phyloP scores from a whole-genome alignment of 2,888 invertebrate species.

The Eucera pruinosa region DNA sequence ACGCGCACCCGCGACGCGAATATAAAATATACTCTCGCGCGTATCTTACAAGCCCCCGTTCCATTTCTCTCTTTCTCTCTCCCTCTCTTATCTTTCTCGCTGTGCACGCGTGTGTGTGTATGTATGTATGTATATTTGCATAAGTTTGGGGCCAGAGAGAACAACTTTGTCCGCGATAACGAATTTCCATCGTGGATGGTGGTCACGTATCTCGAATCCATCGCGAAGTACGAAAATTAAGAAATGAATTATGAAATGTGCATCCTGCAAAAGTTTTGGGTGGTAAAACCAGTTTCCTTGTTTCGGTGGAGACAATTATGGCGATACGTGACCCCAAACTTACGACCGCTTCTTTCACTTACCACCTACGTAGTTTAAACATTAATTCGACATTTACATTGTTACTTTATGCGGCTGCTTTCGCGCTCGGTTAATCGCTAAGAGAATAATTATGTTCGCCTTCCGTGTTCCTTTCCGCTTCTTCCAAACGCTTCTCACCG shows the following conservation, averaged over 20 bases:
- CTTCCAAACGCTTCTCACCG: background rate
- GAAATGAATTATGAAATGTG: background rate
- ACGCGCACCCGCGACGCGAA: constrained; percentile 54
- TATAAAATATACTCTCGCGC: constrained; percentile 71
- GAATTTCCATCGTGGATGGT: background rate
- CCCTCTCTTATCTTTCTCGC: background rate
- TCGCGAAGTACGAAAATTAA: background rate
- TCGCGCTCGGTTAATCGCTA: constrained; percentile 26
- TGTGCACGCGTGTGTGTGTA: too few species aligned
- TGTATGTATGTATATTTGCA: background rate
- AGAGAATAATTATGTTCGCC: constrained; percentile 43
- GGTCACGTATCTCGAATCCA: background rate
- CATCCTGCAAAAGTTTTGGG: too few species aligned
- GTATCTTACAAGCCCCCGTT: constrained; percentile 64
- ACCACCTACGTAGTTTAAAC: constrained; percentile 54
- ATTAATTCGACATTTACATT: constrained; percentile 73
- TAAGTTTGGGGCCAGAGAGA: constrained; percentile 12
- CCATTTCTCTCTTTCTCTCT: constrained; percentile 13
- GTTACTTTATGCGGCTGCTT: constrained; percentile 57
- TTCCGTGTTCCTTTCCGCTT: constrained; percentile 7
- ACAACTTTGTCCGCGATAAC: background rate
- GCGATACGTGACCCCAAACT: constrained; percentile 6
- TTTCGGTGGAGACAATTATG: background rate
- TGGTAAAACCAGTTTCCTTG: too few species aligned
- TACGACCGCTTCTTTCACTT: constrained; percentile 3